Evolutionary conservation across 2,888 invertebrate genomes (phyloP).

Genomic region (Heliconius charithonia): DNA sequence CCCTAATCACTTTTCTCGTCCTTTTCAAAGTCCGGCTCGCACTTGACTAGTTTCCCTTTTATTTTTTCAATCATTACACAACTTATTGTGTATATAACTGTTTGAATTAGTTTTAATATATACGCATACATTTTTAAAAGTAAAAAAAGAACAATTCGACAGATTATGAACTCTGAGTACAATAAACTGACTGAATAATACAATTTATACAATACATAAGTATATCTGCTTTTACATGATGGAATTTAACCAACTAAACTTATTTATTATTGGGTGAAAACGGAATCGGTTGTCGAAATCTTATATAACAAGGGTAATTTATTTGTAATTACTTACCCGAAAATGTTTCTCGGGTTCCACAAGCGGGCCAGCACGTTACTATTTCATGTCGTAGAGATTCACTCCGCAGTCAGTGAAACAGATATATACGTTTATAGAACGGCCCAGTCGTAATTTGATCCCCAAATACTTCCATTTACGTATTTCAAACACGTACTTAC

Average conservation of each 20-base stretch:
- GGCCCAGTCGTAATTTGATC: constrained; percentile 46
- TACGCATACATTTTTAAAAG: too few species aligned
- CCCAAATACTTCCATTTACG: constrained; percentile 51
- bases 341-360: constrained; percentile 48
- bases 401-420: constrained; percentile 45
- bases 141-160: too few species aligned
- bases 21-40: too few species aligned
- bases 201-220: too few species aligned
- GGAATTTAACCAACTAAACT: constrained; percentile 35
- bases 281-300: constrained; percentile 50
- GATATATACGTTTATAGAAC: constrained; percentile 33
- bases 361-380: constrained; percentile 48
- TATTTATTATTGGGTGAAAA: constrained; percentile 52
- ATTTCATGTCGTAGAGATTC: constrained; percentile 51
- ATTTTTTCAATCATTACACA: too few species aligned
- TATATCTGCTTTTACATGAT: not conserved
- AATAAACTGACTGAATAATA: too few species aligned
- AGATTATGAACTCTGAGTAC: too few species aligned
- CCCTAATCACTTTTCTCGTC: too few species aligned
- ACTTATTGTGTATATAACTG: too few species aligned
- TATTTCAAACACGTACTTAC: constrained; percentile 55
- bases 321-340: constrained; percentile 49
- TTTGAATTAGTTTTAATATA: too few species aligned
- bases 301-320: constrained; percentile 50
- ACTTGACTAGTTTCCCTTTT: too few species aligned